phyloP scores from a whole-genome alignment of 2,113 vertebrate species.

The Orientallactaga bullata region DNA sequence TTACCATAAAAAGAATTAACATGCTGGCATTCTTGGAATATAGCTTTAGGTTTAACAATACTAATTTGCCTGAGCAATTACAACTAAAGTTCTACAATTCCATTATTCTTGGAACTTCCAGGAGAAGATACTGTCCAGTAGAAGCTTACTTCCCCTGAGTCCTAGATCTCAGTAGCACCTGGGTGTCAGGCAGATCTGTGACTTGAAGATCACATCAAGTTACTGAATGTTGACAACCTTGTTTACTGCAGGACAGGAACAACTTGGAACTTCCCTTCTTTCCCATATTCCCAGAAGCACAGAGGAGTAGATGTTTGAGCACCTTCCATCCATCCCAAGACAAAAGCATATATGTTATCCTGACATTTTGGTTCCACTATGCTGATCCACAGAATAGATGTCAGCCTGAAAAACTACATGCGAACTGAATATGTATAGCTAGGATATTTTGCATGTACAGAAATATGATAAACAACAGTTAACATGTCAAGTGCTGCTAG shows the following conservation, averaged over 20 bases:
- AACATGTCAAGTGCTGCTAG: background rate
- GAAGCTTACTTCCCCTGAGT: slow-evolving; percentile 1
- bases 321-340: background rate
- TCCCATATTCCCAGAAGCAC: background rate
- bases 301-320: background rate
- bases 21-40: slow-evolving; percentile 15
- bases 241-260: background rate
- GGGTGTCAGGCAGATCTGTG: too few species aligned
- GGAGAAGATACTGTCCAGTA: slow-evolving; percentile 1
- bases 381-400: background rate
- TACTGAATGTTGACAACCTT: slow-evolving; percentile 1
- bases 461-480: background rate
- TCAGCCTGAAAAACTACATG: background rate
- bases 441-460: background rate
- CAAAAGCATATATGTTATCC: background rate
- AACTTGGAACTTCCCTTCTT: background rate
- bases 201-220: background rate
- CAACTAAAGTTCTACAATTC: slow-evolving; percentile 5
- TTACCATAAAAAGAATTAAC: background rate
- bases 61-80: background rate
- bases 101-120: slow-evolving; percentile 25
- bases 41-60: slow-evolving; percentile 28
- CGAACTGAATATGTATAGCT: background rate
- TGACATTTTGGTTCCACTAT: background rate
- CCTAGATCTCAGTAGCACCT: slow-evolving; percentile 9